These are phyloP conservation scores for Ricordea florida DNA, from an alignment of 92 coral and sea anemone species.

Conservation along the genomic window DNA sequence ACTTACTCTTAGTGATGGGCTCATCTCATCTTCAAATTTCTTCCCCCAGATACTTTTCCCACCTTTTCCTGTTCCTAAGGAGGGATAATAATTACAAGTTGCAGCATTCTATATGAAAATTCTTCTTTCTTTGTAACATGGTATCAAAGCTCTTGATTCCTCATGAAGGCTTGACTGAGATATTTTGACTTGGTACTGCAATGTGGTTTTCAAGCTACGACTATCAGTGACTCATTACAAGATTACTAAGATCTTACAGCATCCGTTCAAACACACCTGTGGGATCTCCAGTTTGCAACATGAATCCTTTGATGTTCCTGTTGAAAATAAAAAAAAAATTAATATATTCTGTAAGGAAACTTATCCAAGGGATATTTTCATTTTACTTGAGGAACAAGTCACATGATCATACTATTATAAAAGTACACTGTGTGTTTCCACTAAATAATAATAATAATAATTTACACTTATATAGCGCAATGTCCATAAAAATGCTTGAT, in stretches of 20 bases:
- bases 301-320: conserved; percentile 94
- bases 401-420: no score
- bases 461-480: no score
- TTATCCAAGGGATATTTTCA: no score
- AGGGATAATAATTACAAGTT: not conserved
- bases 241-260: no score
- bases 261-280: conserved; percentile 59
- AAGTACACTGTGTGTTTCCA: no score
- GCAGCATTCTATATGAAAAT: not conserved
- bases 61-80: conserved; percentile 88
- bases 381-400: no score
- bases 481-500: no score
- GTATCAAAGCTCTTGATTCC: not conserved
- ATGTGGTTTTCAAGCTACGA: no score
- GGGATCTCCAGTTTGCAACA: conserved; percentile 98
- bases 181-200: no score
- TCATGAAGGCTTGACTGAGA: no score
- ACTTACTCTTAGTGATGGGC: conserved; percentile 90
- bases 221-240: no score
- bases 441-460: no score
- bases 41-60: conserved; percentile 97
- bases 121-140: not conserved
- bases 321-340: not conserved
- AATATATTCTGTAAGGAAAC: not conserved
- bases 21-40: conserved; percentile 95